Evolutionary conservation across 2,797 vertebrate species (phyloP).

Genomic region (Kryptopterus vitreolus): DNA sequence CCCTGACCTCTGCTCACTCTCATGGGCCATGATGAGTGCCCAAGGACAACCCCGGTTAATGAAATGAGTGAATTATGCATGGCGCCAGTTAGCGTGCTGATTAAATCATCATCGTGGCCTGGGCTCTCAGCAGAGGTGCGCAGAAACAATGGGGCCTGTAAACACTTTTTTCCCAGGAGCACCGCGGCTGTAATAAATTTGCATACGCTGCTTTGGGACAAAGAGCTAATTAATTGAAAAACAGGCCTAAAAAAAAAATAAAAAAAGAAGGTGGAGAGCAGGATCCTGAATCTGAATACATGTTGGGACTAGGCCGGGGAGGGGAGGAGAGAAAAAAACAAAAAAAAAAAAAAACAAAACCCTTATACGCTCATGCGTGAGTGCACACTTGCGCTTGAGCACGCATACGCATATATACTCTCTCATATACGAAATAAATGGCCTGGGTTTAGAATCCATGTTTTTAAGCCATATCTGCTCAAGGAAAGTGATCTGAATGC

Average conservation of each 20-base stretch:
- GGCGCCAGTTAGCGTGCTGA: constrained; percentile 92
- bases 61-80: constrained; percentile 80
- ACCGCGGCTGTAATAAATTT: constrained; percentile 93
- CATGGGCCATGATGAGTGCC: constrained; percentile 68
- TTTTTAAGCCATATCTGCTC: neutral
- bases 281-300: constrained; percentile 54
- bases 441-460: neutral
- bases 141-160: constrained; percentile 92
- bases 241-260: constrained; percentile 69
- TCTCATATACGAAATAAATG: neutral
- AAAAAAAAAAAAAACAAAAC: neutral
- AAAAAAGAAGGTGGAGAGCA: constrained; percentile 71
- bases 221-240: constrained; percentile 99
- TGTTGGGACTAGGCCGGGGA: constrained; percentile 2
- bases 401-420: neutral
- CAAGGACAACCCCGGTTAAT: constrained; percentile 69
- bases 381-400: neutral
- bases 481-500: neutral
- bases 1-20: constrained; percentile 62
- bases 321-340: neutral
- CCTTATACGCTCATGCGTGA: neutral
- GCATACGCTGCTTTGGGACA: constrained; percentile 95
- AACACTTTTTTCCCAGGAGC: constrained; percentile 92
- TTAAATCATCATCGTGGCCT: constrained; percentile 95
- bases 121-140: constrained; percentile 81